phyloP scores from a whole-genome alignment of 2,797 vertebrate species.

The Mus minutoides region DNA sequence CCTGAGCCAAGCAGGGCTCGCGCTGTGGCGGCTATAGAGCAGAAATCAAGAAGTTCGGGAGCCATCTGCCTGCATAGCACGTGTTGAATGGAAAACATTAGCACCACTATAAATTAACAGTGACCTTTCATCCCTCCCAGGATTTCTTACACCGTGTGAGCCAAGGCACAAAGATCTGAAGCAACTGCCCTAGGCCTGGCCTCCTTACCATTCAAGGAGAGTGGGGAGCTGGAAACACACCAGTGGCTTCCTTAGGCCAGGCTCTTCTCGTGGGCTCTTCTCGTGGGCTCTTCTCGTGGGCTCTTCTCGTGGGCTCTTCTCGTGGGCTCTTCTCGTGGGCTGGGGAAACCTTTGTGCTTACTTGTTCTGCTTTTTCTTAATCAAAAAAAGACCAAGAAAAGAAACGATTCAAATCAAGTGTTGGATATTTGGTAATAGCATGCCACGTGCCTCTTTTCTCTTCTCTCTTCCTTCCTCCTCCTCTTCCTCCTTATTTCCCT shows the following conservation, averaged over 20 bases:
- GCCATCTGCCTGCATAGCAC: conserved; percentile 20
- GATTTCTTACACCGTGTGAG: conserved; percentile 47
- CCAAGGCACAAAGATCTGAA: conserved; percentile 44
- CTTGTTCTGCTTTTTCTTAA: not conserved
- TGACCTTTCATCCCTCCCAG: not conserved
- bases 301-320: no score
- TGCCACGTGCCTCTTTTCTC: not conserved
- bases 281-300: no score
- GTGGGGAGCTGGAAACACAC: conserved; percentile 3
- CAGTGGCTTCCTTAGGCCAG: conserved; percentile 20
- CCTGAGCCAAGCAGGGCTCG: not conserved
- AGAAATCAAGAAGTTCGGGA: conserved; percentile 66
- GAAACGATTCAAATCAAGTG: conserved; percentile 35
- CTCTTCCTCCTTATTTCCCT: not conserved
- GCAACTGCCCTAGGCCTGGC: not conserved
- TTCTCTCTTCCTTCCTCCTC: no score
- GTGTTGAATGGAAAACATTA: conserved; percentile 62
- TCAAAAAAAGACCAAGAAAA: conserved; percentile 34
- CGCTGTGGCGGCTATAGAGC: not conserved
- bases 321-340: no score
- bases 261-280: not conserved
- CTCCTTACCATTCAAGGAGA: conserved; percentile 5
- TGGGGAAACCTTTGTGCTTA: conserved; percentile 49
- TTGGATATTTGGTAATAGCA: conserved; percentile 42
- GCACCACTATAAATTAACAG: conserved; percentile 27